Conservation (phyloP, 1,140 invertebrate genomes). For the Phthorimaea operculella region DNA sequence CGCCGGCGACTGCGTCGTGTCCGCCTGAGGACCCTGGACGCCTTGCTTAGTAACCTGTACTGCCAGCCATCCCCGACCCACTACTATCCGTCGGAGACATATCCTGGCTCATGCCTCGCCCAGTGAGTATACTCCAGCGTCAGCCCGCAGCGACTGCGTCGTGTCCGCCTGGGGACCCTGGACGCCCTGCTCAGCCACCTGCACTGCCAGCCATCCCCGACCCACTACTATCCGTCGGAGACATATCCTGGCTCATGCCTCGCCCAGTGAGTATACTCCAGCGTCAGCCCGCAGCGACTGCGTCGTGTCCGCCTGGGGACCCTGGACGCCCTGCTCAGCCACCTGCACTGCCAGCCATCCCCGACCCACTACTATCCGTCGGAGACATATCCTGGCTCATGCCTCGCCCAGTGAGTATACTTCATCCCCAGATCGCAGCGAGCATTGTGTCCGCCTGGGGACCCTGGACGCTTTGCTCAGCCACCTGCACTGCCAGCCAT, state of each 20-base stretch:
- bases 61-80: conserved; percentile 57
- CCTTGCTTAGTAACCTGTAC: conserved; percentile 70
- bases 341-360: conserved; percentile 66
- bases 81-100: conserved; percentile 65
- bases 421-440: conserved; percentile 69
- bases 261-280: conserved; percentile 55
- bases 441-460: conserved; percentile 76
- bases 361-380: conserved; percentile 60
- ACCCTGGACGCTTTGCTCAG: conserved; percentile 71
- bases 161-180: conserved; percentile 74
- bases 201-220: conserved; percentile 63
- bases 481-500: conserved; percentile 66
- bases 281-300: conserved; percentile 72
- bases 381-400: conserved; percentile 71
- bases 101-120: conserved; percentile 69
- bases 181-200: conserved; percentile 70
- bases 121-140: conserved; percentile 53
- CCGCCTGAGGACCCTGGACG: conserved; percentile 73
- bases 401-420: conserved; percentile 43
- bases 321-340: conserved; percentile 71
- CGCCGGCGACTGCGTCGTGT: conserved; percentile 74
- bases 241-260: conserved; percentile 69
- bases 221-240: conserved; percentile 64
- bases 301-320: conserved; percentile 73
- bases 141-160: conserved; percentile 74